Conservation (phyloP, 2,888 invertebrate genomes). For the Phortica okadai region DNA sequence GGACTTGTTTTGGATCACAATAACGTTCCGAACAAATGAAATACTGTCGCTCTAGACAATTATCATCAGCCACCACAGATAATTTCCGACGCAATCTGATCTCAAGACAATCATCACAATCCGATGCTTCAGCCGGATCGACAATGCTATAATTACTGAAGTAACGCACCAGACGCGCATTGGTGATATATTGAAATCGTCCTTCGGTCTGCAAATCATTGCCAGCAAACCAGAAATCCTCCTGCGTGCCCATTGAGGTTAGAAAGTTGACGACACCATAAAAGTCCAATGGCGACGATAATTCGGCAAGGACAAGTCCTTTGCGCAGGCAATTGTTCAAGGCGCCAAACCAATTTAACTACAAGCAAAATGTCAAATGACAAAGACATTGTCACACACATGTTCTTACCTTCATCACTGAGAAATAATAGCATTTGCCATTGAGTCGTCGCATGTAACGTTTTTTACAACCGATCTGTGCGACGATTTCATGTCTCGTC, state of each 20-base stretch:
- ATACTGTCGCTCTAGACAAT: constrained; percentile 55
- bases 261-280: constrained; percentile 52
- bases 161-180: constrained; percentile 55
- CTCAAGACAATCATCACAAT: constrained; percentile 57
- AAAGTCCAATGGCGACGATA: constrained; percentile 52
- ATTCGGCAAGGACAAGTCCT: constrained; percentile 55
- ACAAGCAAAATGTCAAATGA: background rate
- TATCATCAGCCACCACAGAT: constrained; percentile 54
- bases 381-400: background rate
- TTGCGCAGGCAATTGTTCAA: constrained; percentile 61
- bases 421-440: constrained; percentile 62
- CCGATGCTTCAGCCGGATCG: constrained; percentile 47
- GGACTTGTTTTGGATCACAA: constrained; percentile 32
- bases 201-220: constrained; percentile 60
- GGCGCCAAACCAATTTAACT: constrained; percentile 61
- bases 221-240: constrained; percentile 63
- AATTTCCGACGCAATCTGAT: constrained; percentile 53
- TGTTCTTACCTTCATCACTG: constrained; percentile 53
- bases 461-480: constrained; percentile 42
- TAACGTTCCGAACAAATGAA: constrained; percentile 59
- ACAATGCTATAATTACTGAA: constrained; percentile 56
- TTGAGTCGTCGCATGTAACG: constrained; percentile 59
- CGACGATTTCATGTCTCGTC: no score
- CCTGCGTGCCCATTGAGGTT: constrained; percentile 54
- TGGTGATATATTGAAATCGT: constrained; percentile 58